A percentile compares a stretch with the other conserved stretches of the same genome.
phyloP scores from a whole-genome alignment of 2,888 invertebrate genomes.

The Enchytraeus crypticus region DNA sequence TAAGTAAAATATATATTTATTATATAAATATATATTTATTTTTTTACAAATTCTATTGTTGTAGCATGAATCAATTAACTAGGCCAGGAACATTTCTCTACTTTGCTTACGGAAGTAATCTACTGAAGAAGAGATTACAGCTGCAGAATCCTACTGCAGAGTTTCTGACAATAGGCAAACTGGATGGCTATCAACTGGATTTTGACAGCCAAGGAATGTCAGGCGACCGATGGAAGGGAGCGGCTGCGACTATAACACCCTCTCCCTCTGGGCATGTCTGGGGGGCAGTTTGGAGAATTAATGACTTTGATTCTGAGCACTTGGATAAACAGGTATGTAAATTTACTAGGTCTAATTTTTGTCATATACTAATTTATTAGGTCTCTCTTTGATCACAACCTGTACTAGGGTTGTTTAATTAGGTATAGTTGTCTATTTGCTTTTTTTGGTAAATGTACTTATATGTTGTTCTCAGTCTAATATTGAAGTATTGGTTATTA shows the following conservation, averaged over 20 bases:
- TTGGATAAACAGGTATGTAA: slow-evolving; percentile 3
- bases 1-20: no score
- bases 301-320: not conserved
- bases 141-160: slow-evolving; percentile 63
- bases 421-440: no score
- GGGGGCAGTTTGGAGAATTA: slow-evolving; percentile 8
- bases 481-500: no score
- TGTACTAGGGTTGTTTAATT: no score
- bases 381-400: no score
- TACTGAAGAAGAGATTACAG: slow-evolving; percentile 67
- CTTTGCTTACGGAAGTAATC: slow-evolving; percentile 83
- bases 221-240: slow-evolving; percentile 63
- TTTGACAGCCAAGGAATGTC: slow-evolving; percentile 42
- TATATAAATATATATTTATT: no score
- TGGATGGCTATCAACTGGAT: slow-evolving; percentile 54
- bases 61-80: no score
- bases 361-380: no score
- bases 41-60: no score
- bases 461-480: no score
- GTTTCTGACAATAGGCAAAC: slow-evolving; percentile 61
- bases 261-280: slow-evolving; percentile 41
- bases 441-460: no score
- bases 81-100: slow-evolving; percentile 67
- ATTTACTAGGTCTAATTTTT: no score
- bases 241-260: slow-evolving; percentile 73